Conservation (phyloP, 2,113 vertebrate genomes). For the Dendrocopos noguchii region DNA sequence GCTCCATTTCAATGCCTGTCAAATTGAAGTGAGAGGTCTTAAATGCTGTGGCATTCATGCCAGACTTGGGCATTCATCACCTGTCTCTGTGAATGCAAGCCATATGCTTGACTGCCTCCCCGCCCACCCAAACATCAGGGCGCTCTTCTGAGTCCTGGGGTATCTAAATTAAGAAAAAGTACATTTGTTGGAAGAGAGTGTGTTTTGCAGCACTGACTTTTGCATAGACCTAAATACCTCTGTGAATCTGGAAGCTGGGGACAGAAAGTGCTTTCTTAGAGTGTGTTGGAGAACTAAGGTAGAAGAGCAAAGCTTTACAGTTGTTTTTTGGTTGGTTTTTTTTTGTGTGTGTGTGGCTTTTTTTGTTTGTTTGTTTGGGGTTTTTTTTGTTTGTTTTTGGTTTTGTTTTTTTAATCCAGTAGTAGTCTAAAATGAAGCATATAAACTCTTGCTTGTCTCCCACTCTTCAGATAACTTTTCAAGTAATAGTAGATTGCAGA, state of each 20-base stretch:
- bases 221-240: neutral
- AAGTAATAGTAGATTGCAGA: neutral
- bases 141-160: neutral
- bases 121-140: neutral
- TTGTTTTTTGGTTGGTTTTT: neutral
- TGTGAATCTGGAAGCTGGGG: neutral
- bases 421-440: neutral
- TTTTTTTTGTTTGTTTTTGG: too few relatives aligned
- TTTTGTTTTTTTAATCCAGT: too few relatives aligned
- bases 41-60: neutral
- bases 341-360: too few relatives aligned
- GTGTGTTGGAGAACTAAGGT: neutral
- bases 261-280: neutral
- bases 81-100: neutral
- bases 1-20: neutral
- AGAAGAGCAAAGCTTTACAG: neutral
- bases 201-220: neutral
- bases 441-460: neutral
- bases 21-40: neutral
- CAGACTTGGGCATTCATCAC: neutral
- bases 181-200: neutral
- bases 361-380: too few relatives aligned
- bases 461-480: neutral
- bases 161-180: neutral
- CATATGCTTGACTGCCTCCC: neutral